A percentile compares a stretch with the other conserved stretches of the same genome.
phyloP scores from a whole-genome alignment of 1,140 invertebrate species.

The Anadara kagoshimensis region DNA sequence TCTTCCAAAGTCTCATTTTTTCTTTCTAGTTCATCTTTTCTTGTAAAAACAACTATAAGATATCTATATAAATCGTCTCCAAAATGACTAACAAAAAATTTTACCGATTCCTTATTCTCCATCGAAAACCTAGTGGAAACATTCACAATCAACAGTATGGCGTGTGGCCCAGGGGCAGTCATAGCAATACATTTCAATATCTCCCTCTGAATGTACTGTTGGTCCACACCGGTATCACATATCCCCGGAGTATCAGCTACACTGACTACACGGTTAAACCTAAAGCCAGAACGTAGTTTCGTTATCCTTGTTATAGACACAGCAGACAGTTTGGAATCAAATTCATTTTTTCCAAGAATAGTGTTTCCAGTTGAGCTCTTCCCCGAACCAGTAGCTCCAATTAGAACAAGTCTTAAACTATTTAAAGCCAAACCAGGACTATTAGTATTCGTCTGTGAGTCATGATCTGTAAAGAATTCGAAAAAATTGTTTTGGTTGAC shows the following conservation, averaged over 20 bases:
- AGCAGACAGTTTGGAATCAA: not conserved
- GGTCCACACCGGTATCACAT: not conserved
- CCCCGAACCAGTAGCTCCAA: slow-evolving; percentile 7
- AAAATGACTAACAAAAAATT: not conserved
- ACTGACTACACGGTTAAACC: not conserved
- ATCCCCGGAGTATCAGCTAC: slow-evolving; percentile 7
- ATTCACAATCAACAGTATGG: slow-evolving; percentile 7
- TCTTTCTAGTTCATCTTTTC: slow-evolving; percentile 12
- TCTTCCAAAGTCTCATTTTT: not conserved
- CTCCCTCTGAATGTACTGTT: not conserved
- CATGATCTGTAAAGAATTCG: too few relatives aligned
- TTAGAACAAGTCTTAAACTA: not conserved
- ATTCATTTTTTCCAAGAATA: not conserved
- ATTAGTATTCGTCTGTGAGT: too few relatives aligned
- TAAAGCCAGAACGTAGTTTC: not conserved
- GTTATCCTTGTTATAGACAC: not conserved
- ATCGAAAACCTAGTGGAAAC: slow-evolving; percentile 4
- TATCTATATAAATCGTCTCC: slow-evolving; percentile 7
- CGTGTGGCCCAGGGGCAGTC: slow-evolving; percentile 16
- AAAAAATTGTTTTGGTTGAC: too few relatives aligned
- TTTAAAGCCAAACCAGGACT: too few relatives aligned
- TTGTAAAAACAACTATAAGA: slow-evolving; percentile 17
- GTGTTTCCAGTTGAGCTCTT: slow-evolving; percentile 17
- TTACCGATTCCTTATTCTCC: slow-evolving; percentile 1
- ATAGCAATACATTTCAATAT: not conserved